Conservation (phyloP, 2,888 invertebrate species). For the Tachina lurida region DNA sequence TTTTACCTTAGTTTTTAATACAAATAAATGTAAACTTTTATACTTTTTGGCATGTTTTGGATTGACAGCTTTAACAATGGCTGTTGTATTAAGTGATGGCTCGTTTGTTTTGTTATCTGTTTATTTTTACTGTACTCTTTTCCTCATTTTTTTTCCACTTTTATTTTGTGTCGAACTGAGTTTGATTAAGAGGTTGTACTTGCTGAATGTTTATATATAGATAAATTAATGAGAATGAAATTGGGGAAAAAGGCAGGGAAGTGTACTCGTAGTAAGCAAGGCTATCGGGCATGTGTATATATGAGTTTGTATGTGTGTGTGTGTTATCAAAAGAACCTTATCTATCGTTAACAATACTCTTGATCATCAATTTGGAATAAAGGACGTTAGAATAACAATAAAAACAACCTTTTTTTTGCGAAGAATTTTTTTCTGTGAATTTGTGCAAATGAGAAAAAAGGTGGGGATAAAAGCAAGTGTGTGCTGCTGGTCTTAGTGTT, state of each 20-base stretch:
- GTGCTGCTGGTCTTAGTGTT: neutral
- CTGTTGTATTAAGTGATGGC: conserved; percentile 64
- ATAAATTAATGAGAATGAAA: conserved; percentile 69
- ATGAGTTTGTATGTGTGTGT: neutral
- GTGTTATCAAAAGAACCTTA: conserved; percentile 40
- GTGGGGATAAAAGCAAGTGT: neutral
- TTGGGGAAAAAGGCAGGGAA: neutral
- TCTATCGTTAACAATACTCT: conserved; percentile 64
- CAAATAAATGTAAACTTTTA: conserved; percentile 70
- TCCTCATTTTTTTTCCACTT: conserved; percentile 11
- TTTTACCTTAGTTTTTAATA: conserved; percentile 69
- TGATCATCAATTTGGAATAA: conserved; percentile 68
- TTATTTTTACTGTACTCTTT: conserved; percentile 42
- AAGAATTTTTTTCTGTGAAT: neutral
- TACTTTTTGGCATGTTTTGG: conserved; percentile 69
- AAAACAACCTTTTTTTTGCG: conserved; percentile 3
- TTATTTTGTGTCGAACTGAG: conserved; percentile 44
- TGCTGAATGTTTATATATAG: conserved; percentile 40
- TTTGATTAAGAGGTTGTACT: conserved; percentile 69
- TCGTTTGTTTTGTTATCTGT: conserved; percentile 59
- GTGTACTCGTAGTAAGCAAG: neutral
- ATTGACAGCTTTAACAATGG: conserved; percentile 67
- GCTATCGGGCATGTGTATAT: neutral
- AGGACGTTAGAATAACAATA: conserved; percentile 53
- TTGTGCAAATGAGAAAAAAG: neutral